These are phyloP conservation scores for Strigops habroptila DNA, from an alignment of 2,113 vertebrate species.

Conservation along the genomic window DNA sequence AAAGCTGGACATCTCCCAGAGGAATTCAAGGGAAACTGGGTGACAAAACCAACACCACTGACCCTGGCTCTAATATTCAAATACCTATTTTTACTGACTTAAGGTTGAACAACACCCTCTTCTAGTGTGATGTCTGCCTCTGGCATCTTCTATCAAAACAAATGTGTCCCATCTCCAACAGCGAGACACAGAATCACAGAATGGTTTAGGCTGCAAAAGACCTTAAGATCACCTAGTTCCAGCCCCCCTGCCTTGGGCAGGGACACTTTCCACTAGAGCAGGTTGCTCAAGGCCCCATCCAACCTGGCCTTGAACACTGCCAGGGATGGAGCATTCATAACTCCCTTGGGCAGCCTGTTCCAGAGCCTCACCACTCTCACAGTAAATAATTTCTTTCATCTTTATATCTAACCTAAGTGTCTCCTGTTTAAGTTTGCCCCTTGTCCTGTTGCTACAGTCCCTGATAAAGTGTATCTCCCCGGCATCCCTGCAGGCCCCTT, in stretches of 20 bases:
- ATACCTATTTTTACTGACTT: not conserved
- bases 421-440: not conserved
- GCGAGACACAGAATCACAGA: not conserved
- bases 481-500: not conserved
- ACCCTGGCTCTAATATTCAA: not conserved
- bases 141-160: fast-evolving
- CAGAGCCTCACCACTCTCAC: not conserved
- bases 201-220: not conserved
- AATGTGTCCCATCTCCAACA: not conserved
- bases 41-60: not conserved
- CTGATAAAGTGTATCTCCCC: too few species aligned
- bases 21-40: not conserved
- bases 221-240: not conserved
- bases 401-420: not conserved
- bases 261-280: not conserved
- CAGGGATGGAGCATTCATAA: not conserved
- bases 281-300: not conserved
- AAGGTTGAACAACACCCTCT: not conserved
- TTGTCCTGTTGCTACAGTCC: too few species aligned
- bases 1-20: not conserved
- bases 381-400: not conserved
- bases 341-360: not conserved
- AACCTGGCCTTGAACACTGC: not conserved
- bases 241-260: not conserved
- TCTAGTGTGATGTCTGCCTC: fast-evolving